These are phyloP conservation scores for Parazoanthus atlanticus DNA, from an alignment of 92 coral and sea anemone species.

Conservation along the genomic window DNA sequence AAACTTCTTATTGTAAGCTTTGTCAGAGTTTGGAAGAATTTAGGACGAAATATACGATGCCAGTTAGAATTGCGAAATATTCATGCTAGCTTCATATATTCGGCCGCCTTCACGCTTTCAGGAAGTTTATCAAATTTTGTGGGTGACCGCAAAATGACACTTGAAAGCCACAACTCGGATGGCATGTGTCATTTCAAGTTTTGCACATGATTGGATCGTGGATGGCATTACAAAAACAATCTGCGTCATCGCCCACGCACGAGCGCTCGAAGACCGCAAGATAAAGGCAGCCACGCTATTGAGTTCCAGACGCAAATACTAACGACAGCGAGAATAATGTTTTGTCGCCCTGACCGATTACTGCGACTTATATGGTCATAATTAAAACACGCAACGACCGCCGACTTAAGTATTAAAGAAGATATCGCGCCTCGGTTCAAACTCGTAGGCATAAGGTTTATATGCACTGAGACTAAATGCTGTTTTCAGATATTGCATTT, in stretches of 20 bases:
- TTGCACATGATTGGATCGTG: not conserved
- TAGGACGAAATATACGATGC: not conserved
- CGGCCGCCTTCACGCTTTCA: not conserved
- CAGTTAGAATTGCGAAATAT: not conserved
- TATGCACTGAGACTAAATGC: not conserved
- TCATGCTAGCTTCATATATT: not conserved
- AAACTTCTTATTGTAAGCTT: no score
- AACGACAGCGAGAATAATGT: not conserved
- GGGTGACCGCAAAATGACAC: conserved; percentile 11
- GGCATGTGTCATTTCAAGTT: not conserved
- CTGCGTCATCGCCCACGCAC: conserved; percentile 34
- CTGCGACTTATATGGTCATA: conserved; percentile 25
- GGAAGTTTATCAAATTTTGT: conserved; percentile 6
- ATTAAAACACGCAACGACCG: not conserved
- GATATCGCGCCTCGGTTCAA: not conserved
- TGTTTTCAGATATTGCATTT: not conserved
- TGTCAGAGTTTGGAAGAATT: not conserved
- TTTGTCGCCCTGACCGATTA: not conserved
- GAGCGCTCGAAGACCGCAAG: not conserved
- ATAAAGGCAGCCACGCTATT: not conserved
- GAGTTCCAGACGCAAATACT: not conserved
- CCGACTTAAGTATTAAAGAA: not conserved
- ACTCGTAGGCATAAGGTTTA: not conserved
- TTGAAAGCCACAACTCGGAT: conserved; percentile 17
- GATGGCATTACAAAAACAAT: not conserved